Percentiles rank a stretch among this genome's conserved stretches.
Conservation (phyloP, 2,113 vertebrate species). For the Siniperca chuatsi region DNA sequence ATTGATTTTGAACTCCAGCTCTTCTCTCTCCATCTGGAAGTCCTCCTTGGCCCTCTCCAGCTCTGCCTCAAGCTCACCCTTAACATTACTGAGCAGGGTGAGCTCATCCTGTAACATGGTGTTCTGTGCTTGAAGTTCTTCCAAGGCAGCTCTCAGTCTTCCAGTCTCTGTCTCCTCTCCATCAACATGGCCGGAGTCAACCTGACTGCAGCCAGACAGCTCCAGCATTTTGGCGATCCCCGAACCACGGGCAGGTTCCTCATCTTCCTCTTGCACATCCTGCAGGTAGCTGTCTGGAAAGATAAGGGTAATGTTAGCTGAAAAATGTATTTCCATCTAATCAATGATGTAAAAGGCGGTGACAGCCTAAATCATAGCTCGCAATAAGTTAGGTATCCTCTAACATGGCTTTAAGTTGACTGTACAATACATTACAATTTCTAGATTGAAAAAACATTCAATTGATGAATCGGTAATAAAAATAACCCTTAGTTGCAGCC, state of each 20-base stretch:
- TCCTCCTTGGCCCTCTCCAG: conserved; percentile 89
- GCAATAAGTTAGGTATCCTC: not conserved
- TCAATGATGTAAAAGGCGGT: not conserved
- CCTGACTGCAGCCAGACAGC: conserved; percentile 69
- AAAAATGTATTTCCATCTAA: not conserved
- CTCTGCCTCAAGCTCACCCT: conserved; percentile 91
- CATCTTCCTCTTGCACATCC: conserved; percentile 83
- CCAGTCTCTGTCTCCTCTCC: conserved; percentile 77
- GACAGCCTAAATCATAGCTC: not conserved
- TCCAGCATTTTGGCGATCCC: conserved; percentile 81
- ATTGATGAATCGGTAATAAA: not conserved
- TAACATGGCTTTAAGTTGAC: not conserved
- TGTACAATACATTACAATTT: not conserved
- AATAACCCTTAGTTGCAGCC: not conserved
- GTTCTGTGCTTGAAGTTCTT: conserved; percentile 90
- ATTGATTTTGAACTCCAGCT: conserved; percentile 97
- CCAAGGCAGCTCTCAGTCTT: conserved; percentile 82
- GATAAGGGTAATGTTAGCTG: not conserved
- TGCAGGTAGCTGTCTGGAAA: conserved; percentile 83
- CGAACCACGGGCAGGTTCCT: conserved; percentile 71
- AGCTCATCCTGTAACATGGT: conserved; percentile 94
- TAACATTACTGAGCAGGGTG: conserved; percentile 92
- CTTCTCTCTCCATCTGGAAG: conserved; percentile 92
- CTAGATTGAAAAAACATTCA: not conserved
- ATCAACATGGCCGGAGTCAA: conserved; percentile 25